Evolutionary conservation across 2,797 vertebrate genomes (phyloP), one percentile per base, ranked within the genome.

Genomic region (Staurois parvus): DNA sequence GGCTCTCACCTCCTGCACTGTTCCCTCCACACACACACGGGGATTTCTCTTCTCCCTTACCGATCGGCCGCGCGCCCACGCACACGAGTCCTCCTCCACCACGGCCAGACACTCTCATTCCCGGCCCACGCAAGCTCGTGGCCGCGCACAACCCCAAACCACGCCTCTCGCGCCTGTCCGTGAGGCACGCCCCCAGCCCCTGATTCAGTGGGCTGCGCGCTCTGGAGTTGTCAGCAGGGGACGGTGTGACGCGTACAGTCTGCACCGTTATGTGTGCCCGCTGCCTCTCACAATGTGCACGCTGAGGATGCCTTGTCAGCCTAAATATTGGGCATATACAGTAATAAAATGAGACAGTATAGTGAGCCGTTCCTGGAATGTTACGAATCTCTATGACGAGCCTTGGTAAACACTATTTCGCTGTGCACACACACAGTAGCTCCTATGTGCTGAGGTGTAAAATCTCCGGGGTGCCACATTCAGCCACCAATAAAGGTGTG

Each of bases 1-100:
- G 76, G 11, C 30, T 40, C 83, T 78, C 75, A 78, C 83, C 83
- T 78, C 68, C 42, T 4, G 64, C 75, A 56, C 26, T 69, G 24
- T 59, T n/a, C 45, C 72, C 81, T 26, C 67, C 24, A 28, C 7
- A 37, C 30, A 30, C 10, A 26, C 45, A 24, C 30, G n/a, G 73
- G 62, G 73, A 40, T 26, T 64, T 59, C 74, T 76, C 70, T 15
- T 29, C 68, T 29, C 42, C 66, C 81, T 66, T 64, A 17, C n/a
- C 28, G 75, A 15, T 37, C 81, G 81, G 73, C 24, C 40, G 82
- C 82, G 82, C 74, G 82, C 82, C 82, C 74, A 77, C 82, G 74
- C 74, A 84, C 30, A 13, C 21, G 30, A 59, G 10, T 52, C 69
- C 69, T 59, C 62, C 69, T 56, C 59, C 81, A 52, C 62, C 62